These are phyloP conservation scores for Megalops cyprinoides DNA, from an alignment of 2,797 vertebrate species.

Conservation along the genomic window DNA sequence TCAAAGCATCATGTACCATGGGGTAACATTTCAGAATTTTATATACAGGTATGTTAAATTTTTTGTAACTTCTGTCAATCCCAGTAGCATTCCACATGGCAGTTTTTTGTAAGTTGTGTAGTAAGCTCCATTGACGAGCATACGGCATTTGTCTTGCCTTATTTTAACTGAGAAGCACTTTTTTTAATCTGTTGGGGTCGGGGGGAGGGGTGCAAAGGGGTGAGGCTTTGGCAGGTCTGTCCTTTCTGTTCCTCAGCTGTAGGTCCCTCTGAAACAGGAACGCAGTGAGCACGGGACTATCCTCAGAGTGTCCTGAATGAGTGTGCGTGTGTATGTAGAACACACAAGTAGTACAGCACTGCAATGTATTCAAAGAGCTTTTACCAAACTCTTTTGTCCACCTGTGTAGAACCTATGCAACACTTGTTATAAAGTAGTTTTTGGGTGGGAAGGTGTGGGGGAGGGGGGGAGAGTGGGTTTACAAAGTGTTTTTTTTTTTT, in stretches of 20 bases:
- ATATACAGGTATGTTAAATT: background rate
- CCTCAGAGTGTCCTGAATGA: conserved; percentile 36
- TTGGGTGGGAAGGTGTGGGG: conserved; percentile 21
- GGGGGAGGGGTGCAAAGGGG: background rate
- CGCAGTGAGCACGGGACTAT: background rate
- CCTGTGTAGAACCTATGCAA: conserved; percentile 75
- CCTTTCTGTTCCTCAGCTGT: background rate
- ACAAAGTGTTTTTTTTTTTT: conserved; percentile 28
- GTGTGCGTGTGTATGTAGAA: conserved; percentile 29
- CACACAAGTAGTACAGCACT: conserved; percentile 43
- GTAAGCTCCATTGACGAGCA: background rate
- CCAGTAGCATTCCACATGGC: background rate
- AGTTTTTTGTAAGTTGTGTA: background rate
- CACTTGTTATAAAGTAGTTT: conserved; percentile 43
- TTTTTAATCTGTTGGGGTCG: conserved; percentile 29
- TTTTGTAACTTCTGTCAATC: background rate
- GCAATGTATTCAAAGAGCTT: conserved; percentile 48
- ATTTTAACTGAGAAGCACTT: conserved; percentile 35
- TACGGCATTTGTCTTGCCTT: conserved; percentile 20
- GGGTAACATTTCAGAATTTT: background rate
- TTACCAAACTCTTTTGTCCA: conserved; percentile 46
- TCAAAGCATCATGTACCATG: background rate
- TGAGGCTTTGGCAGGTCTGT: background rate
- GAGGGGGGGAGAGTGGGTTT: conserved; percentile 24
- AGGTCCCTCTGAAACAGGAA: background rate